Percentiles rank a stretch among this genome's conserved stretches.
Evolutionary conservation across 2,113 vertebrate genomes (phyloP).

Genomic region (Cinclus cinclus): DNA sequence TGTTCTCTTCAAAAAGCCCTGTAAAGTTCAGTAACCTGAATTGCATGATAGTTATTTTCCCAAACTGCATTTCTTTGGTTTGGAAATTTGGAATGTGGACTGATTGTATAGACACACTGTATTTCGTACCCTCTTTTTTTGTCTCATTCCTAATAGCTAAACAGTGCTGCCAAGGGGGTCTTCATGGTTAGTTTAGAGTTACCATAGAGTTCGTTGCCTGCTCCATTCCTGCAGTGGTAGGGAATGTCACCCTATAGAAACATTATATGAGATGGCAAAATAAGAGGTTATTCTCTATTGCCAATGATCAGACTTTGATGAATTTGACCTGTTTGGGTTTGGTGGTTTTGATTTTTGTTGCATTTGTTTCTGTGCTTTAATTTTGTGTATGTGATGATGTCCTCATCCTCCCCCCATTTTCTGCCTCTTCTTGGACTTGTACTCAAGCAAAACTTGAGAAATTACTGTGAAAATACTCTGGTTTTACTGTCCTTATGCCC

Average conservation of each 20-base stretch:
- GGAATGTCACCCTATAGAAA: not conserved
- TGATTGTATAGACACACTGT: not conserved
- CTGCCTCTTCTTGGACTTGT: not conserved
- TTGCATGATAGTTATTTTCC: not conserved
- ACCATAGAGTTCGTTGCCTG: not conserved
- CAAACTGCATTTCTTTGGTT: not conserved
- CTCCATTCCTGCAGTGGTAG: not conserved
- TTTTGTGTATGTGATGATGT: not conserved
- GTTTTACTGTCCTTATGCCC: not conserved
- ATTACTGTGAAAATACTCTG: not conserved
- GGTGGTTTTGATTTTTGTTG: not conserved
- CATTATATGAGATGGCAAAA: not conserved
- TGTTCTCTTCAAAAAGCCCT: not conserved
- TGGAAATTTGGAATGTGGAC: not conserved
- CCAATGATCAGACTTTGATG: not conserved
- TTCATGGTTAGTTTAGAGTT: not conserved
- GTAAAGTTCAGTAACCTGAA: not conserved
- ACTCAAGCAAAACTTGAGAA: not conserved
- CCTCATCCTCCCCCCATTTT: not conserved
- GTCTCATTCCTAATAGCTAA: not conserved
- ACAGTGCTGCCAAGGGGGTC: not conserved
- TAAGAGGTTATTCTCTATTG: not conserved
- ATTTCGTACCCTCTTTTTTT: not conserved
- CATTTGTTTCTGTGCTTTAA: not conserved
- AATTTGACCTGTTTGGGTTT: not conserved